Evolutionary conservation across 2,888 invertebrate species (phyloP), one percentile per base, ranked within the genome.

Genomic region (Leucania comma): DNA sequence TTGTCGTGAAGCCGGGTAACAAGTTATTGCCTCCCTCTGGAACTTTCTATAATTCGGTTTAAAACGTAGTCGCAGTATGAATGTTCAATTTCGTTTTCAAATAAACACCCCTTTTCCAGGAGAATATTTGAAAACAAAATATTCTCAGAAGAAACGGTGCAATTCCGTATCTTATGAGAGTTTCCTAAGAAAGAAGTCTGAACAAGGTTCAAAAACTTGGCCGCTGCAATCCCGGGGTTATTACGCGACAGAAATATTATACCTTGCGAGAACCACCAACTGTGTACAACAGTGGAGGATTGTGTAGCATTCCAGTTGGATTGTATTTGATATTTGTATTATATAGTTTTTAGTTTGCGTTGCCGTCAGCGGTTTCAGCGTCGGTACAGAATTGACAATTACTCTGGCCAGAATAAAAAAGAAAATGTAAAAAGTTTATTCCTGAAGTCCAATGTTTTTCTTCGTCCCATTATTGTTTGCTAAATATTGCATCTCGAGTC

Each of bases 141-240:
- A 60, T 56, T 51, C 46, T 26, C n/a, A 54, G 26, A 50, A 64
- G 61, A 62, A 68, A 64, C 59, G 12, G 51, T 69, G 61, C 53
- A 65, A 75, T 74, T 61, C 50, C 51, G 58, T 58, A 60, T 61
- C 62, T 69, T 59, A 79, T 26, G 56, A 58, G 38, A 79, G 57
- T 63, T 70, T 63, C 10, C n/a, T 10, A 59, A 77, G 68, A 78
- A 77, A 78, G 63, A 64, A 79, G 46, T 78, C 58, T 50, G 50
- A 75, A 79, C 57, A 53, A 69, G 69, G 51, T 79, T 79, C 75
- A 65, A 75, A 75, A 78, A 78, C 24, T 78, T 79, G 65, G 54
- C 54, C 62, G 24, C 62, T 63, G 70, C 80, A 78, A 79, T 79
- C 70, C 62, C 51, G 12, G 42, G 69, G 64, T 70, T 75, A 79